A percentile compares a stretch with the other conserved stretches of the same genome.
phyloP scores from a whole-genome alignment of 2,888 invertebrate genomes.

The Keiferia lycopersicella region DNA sequence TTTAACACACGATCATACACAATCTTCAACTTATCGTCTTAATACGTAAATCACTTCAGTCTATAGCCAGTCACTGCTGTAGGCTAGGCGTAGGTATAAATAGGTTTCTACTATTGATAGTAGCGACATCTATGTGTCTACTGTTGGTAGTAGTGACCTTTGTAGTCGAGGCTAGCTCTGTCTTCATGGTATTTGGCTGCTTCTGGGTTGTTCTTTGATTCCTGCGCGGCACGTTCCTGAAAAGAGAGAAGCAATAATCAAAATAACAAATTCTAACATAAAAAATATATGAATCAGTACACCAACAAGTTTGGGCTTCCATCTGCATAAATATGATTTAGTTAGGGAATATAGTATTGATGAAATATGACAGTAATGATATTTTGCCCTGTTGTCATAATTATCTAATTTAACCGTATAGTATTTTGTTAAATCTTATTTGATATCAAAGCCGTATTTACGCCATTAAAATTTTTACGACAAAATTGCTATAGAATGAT shows the following conservation, averaged over 20 bases:
- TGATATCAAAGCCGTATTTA: no score
- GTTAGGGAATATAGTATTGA: no score
- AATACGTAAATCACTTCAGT: slow-evolving; percentile 21
- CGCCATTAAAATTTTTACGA: no score
- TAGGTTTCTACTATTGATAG: slow-evolving; percentile 58
- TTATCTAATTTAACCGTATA: no score
- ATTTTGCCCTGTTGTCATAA: no score
- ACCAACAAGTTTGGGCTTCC: no score
- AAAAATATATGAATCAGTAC: no score
- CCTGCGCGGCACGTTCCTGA: slow-evolving; percentile 82
- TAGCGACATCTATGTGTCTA: slow-evolving; percentile 78
- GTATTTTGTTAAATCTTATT: no score
- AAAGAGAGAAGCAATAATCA: slow-evolving; percentile 38
- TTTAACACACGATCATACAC: slow-evolving; percentile 11
- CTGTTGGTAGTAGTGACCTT: slow-evolving; percentile 82
- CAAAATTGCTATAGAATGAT: no score
- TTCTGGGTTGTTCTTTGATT: slow-evolving; percentile 78
- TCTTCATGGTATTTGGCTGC: slow-evolving; percentile 68
- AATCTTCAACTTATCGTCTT: neutral
- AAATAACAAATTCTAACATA: neutral
- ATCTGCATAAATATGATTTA: no score
- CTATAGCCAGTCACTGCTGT: slow-evolving; percentile 29
- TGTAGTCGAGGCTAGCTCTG: slow-evolving; percentile 80
- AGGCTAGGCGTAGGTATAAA: slow-evolving; percentile 5
- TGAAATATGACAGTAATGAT: no score